A percentile compares a stretch with the other conserved stretches of the same genome.
phyloP scores from a whole-genome alignment of 2,113 vertebrate species.

The Alligator sinensis region DNA sequence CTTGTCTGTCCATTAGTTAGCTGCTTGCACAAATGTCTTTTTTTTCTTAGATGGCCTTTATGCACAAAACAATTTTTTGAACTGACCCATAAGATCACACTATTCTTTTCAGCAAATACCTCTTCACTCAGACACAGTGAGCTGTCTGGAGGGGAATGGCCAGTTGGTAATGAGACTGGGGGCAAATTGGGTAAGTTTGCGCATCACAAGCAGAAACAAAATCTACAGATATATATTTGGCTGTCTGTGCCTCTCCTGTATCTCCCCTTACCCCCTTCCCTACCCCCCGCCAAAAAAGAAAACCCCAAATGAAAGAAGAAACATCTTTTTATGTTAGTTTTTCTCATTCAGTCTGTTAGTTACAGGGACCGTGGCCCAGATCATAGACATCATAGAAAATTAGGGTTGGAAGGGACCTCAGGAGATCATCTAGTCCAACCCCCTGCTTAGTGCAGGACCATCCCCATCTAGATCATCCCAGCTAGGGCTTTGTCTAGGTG shows the following conservation, averaged over 20 bases:
- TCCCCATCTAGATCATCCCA: too few species aligned
- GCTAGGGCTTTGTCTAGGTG: too few species aligned
- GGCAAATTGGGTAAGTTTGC: background rate
- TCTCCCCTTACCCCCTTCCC: background rate
- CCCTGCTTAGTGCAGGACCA: too few species aligned
- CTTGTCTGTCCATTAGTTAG: slow-evolving; percentile 52
- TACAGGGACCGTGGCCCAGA: background rate
- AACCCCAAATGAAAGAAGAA: too few species aligned
- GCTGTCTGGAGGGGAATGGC: background rate
- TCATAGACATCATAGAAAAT: too few species aligned
- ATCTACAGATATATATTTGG: background rate
- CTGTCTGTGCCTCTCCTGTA: background rate
- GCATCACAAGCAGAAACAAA: background rate
- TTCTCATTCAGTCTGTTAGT: background rate
- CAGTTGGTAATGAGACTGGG: background rate
- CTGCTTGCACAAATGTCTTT: background rate
- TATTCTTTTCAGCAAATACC: background rate
- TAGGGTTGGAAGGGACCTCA: too few species aligned
- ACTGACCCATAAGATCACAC: background rate
- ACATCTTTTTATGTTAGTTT: background rate
- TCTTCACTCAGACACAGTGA: background rate
- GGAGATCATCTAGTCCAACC: too few species aligned
- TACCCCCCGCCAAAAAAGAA: background rate
- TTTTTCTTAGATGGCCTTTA: slow-evolving; percentile 33
- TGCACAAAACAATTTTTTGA: background rate